Base-by-base conservation (phyloP, 1,140 invertebrate genomes). In the Euwallacea similis region DNA sequence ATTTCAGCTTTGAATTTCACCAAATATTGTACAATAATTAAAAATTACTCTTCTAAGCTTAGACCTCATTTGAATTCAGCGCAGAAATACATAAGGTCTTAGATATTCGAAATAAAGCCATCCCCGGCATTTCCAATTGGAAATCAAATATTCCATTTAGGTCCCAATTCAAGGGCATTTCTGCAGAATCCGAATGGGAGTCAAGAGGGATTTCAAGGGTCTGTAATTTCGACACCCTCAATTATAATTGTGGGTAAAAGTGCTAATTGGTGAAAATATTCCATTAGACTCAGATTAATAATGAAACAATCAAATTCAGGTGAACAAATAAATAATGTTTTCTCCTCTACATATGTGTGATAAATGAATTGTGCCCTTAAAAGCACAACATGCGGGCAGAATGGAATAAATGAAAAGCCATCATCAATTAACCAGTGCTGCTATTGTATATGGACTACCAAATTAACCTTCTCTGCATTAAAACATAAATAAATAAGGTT, bases 71-170 rank as follows among this genome's bases (percentile, higher is more conserved):
- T 33, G 4, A 33, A 33, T 33, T 33, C 21, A 33, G 21, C 21
- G 21, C 21, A 33, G 21, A 33, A 33, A 33, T 33, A 33, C 21
- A 33, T 33, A 33, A 33, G 21, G 21, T 33, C 21, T 33, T 33
- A 33, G 21, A 50, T 69, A 62, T 42, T 69, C 53, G 15, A 62
- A 69, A 61, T 69, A 50, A 69, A 55, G 67, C 67, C 33, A 69
- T 69, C 43, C 42, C 7, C 7, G 55, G 58, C 41, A 33, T 41
- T 42, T 42, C 71, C 69, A 75, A 75, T 75, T 75, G 70, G 73
- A 75, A 75, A 75, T 75, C 73, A 75, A 75, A 75, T 75, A 71
- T 71, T 71, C 69, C 69, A 71, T 71, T 64, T 65, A 67, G 69
- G 44, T 42, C 61, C 53, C 67, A 61, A 69, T 69, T 63, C 55